Base-by-base conservation (phyloP, 2,113 vertebrate genomes). In the Rhea americana region DNA sequence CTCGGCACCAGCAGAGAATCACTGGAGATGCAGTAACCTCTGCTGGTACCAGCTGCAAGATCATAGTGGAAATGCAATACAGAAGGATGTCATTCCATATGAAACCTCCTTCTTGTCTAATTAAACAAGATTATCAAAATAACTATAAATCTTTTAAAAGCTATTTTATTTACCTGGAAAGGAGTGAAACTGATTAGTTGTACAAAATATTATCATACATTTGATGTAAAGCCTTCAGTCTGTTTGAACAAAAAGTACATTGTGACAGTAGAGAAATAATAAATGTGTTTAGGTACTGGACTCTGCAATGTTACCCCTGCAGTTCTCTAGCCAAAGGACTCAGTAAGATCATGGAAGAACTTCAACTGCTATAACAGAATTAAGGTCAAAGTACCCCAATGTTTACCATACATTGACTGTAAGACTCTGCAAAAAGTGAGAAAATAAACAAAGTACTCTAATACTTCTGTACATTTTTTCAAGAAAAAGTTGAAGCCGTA, bases 81-180 rank as follows among this genome's bases (percentile, higher is more conserved):
- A 45, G 19, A 9, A 67, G 67, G 39, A 30, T 25, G 35, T 22
- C 11, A 3, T 9, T 8, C 35, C 45, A 12, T 5, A 13, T 4
- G 16, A 39, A 81, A 35, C 37, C 24, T 32, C 37, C 24, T n/a
- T 61, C 82, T 59, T 45, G 22, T 41, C 61, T 30, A 82, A 56
- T 26, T 28, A 28, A 87, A 87, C 5, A 22, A 82, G 85, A 80
- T 39, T 37, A 76, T 61, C 90, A 86, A 88, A 41, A 96, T 37
- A 43, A 90, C 75, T 56, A 3, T 47, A 47, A 75, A 47, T 94
- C 75, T 93, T 96, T 96, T 94, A 93, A 94, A 93, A 97, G 94
- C 95, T 96, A 93, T 94, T 98, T 98, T 98, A 97, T 98, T 98
- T 93, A 81, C 82, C 74, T 95, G 95, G 95, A 97, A 97, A 94